These are phyloP conservation scores for Peromyscus melanophrys DNA, from an alignment of 2,797 vertebrate species.

Conservation along the genomic window DNA sequence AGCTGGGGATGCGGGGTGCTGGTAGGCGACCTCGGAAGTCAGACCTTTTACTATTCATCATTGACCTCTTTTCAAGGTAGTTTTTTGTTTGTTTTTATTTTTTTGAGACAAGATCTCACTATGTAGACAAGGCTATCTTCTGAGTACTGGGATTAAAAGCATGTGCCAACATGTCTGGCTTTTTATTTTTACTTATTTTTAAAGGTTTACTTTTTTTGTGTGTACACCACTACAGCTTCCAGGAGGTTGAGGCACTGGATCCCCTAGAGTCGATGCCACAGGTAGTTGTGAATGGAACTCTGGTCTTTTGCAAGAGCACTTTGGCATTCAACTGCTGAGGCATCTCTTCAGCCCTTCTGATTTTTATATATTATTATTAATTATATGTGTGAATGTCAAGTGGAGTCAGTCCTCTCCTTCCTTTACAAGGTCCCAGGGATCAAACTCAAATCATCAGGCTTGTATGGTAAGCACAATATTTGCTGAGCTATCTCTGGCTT, in stretches of 20 bases:
- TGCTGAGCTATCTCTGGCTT: background rate
- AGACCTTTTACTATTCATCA: conserved; percentile 60
- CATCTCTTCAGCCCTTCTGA: background rate
- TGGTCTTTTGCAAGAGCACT: background rate
- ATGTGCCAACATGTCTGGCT: background rate
- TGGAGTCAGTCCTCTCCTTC: background rate
- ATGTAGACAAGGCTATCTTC: background rate
- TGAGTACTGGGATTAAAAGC: background rate
- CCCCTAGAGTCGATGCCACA: background rate
- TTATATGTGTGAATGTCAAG: background rate
- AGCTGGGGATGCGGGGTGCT: background rate
- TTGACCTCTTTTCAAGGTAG: background rate
- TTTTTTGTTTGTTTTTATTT: background rate
- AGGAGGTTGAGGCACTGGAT: background rate
- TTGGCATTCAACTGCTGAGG: background rate
- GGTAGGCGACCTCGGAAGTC: background rate
- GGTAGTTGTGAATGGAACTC: background rate
- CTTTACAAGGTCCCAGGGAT: background rate
- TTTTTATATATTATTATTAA: background rate
- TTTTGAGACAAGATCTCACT: background rate
- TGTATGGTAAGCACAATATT: background rate
- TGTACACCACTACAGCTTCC: background rate
- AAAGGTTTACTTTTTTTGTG: background rate
- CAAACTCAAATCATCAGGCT: background rate
- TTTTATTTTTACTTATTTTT: background rate